Evolutionary conservation across 2,113 vertebrate species (phyloP), one percentile per base, ranked within the genome.

Genomic region (Tragelaphus scriptus): DNA sequence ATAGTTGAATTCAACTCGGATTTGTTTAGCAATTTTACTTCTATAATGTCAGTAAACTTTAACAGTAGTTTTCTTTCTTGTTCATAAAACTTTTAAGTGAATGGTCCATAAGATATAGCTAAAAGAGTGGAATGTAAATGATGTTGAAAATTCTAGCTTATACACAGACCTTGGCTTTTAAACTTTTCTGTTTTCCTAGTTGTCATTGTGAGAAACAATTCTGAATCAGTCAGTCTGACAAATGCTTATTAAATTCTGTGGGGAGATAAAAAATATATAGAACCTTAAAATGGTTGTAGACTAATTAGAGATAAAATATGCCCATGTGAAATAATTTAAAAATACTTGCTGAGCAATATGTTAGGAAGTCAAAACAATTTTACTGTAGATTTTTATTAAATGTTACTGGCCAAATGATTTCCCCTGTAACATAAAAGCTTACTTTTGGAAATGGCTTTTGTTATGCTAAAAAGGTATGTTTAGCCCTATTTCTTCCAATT

Each of bases 11-110:
- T 93, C 25, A 85, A 23, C 36, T 90, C 90, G 63, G 10, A 75
- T 90, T 94, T 93, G 16, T 61, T 93, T 91, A 91, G 25, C 5
- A 91, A 47, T 93, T 93, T 97, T 94, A 6, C 13, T 53, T 95
- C 19, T 53, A 12, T 81, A 55, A 32, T 82, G 28, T 59, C 14
- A 86, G 14, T 56, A 84, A 91, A 93, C 88, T 56, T 81, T 90
- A 93, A 58, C 10, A 49, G 7, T 65, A 75, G 23, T 85, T 40
- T 94, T 80, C 14, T 63, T 32, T 55, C 53, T 95, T 51, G 28
- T 49, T 89, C 32, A 49, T 85, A 28, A 89, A 93, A 86, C 36
- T 87, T 85, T 36, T 75, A 71, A 56, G 44, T 90, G 36, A 96
- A 93, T 95, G 15, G 0, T 32, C 3, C 85, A 16, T 40, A 47